A percentile compares a stretch with the other conserved stretches of the same genome.
Conservation (phyloP, 1,140 invertebrate genomes). For the Apis cerana region DNA sequence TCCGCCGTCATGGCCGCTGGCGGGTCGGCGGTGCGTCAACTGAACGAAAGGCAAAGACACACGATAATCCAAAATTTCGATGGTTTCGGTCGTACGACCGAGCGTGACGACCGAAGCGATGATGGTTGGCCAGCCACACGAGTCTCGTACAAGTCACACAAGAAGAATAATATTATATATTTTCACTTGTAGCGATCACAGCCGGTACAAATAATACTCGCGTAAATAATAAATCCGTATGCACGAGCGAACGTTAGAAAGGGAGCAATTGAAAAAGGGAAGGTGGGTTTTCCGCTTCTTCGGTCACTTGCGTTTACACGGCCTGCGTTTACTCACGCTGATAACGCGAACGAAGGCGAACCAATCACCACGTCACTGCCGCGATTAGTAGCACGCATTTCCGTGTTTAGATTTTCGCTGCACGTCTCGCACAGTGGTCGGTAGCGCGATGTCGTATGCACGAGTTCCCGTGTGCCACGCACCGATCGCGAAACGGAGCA, state of each 20-base stretch:
- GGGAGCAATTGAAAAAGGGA: not conserved
- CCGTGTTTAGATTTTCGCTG: constrained; percentile 9
- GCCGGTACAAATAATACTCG: not conserved
- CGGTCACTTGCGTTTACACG: constrained; percentile 44
- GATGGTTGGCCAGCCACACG: not conserved
- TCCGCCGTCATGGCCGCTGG: constrained; percentile 75
- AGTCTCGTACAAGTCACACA: constrained; percentile 26
- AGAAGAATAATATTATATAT: not conserved
- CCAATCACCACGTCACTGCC: constrained; percentile 62
- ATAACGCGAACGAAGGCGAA: constrained; percentile 46
- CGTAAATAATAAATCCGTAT: constrained; percentile 5
- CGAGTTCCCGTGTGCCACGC: constrained; percentile 13
- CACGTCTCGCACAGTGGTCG: constrained; percentile 3
- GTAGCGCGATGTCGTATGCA: not conserved
- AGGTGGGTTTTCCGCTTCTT: not conserved
- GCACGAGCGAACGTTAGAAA: not conserved
- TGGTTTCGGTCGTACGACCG: not conserved
- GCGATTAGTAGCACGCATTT: constrained; percentile 29
- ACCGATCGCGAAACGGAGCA: constrained; percentile 55
- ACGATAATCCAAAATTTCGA: constrained; percentile 24
- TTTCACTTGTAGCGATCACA: constrained; percentile 45
- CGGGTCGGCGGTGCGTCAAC: constrained; percentile 37
- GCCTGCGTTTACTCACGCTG: constrained; percentile 22
- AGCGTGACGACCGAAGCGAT: not conserved
- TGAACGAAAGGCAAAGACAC: constrained; percentile 9